Conservation (phyloP, 2,888 invertebrate species). For the Eumacrocentrus americanus region DNA sequence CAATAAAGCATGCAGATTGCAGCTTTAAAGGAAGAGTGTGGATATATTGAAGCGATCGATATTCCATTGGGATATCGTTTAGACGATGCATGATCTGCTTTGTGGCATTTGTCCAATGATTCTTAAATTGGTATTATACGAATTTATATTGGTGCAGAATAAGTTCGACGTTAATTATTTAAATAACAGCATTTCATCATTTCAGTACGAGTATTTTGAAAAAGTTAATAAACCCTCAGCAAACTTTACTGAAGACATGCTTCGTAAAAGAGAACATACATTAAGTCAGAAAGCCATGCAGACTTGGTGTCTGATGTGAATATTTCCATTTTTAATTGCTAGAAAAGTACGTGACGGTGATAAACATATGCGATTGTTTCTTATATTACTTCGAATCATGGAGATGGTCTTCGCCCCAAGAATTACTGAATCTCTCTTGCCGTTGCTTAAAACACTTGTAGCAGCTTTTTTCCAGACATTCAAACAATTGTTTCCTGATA, state of each 20-base stretch:
- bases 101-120: constrained; percentile 33
- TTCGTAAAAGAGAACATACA: constrained; percentile 27
- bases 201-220: constrained; percentile 23
- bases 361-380: constrained; percentile 31
- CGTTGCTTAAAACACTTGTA: constrained; percentile 29
- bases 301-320: constrained; percentile 35
- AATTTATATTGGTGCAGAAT: not conserved
- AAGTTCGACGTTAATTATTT: constrained; percentile 5
- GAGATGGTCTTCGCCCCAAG: constrained; percentile 38
- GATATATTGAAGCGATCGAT: constrained; percentile 29
- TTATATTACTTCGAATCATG: constrained; percentile 34
- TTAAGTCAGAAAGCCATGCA: constrained; percentile 38
- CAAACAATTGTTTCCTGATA: constrained; percentile 31
- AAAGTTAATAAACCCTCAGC: constrained; percentile 28
- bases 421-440: constrained; percentile 23
- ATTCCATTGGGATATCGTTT: constrained; percentile 20
- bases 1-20: constrained; percentile 20
- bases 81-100: constrained; percentile 32
- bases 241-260: constrained; percentile 26
- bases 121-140: constrained; percentile 17
- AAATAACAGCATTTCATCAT: constrained; percentile 3
- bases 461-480: constrained; percentile 28
- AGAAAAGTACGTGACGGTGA: constrained; percentile 33
- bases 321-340: constrained; percentile 36
- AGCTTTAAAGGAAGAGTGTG: constrained; percentile 11